phyloP scores from a whole-genome alignment of 2,797 vertebrate species.

The Oreonectes daqikongensis region DNA sequence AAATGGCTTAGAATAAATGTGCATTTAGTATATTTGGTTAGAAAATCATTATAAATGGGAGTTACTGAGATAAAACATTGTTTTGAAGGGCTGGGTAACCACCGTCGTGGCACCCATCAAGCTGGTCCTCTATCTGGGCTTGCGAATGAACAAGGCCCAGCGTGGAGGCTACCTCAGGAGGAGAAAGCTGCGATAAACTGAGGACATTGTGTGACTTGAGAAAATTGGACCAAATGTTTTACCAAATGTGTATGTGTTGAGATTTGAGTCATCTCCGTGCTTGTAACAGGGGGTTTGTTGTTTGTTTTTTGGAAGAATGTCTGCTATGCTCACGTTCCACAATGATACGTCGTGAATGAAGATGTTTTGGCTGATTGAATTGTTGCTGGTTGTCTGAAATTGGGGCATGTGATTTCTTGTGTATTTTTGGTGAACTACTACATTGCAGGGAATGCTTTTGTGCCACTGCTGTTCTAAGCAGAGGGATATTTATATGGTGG shows the following conservation, averaged over 20 bases:
- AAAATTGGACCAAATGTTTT: conserved; percentile 25
- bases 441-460: conserved; percentile 53
- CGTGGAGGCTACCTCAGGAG: conserved; percentile 82
- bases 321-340: conserved; percentile 42
- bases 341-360: conserved; percentile 45
- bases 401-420: conserved; percentile 23
- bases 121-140: conserved; percentile 69
- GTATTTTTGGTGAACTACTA: conserved; percentile 41
- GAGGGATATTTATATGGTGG: conserved; percentile 66
- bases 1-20: too few relatives aligned
- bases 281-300: not conserved
- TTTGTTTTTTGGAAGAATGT: conserved; percentile 18
- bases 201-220: conserved; percentile 14
- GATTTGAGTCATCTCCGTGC: conserved; percentile 46
- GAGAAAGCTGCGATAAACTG: conserved; percentile 75
- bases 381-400: conserved; percentile 26
- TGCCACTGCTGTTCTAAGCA: conserved; percentile 78
- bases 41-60: too few relatives aligned
- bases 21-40: too few relatives aligned
- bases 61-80: not conserved
- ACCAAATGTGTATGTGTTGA: conserved; percentile 38
- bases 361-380: conserved; percentile 23
- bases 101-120: conserved; percentile 75
- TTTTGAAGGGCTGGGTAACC: conserved; percentile 77
- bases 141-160: conserved; percentile 73